A percentile compares a stretch with the other conserved stretches of the same genome.
Conservation (phyloP, 2,797 vertebrate species). For the Rhabdophis nuchalis region DNA sequence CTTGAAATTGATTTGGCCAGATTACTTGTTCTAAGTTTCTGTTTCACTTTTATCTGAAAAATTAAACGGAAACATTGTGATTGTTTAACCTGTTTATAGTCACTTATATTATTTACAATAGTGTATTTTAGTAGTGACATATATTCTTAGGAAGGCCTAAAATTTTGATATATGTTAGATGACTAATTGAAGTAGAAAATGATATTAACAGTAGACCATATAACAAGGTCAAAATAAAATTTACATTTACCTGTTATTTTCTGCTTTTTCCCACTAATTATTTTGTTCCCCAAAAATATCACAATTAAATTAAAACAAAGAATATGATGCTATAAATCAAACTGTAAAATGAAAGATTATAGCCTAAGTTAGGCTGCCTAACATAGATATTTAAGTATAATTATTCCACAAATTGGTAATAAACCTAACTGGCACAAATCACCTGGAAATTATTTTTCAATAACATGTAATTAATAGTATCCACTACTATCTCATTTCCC, state of each 20-base stretch:
- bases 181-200: neutral
- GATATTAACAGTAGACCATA: neutral
- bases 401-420: neutral
- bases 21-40: neutral
- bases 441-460: neutral
- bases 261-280: neutral
- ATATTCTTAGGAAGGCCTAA: neutral
- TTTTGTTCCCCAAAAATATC: neutral
- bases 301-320: neutral
- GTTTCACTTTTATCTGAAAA: neutral
- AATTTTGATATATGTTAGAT: neutral
- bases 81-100: neutral
- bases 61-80: neutral
- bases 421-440: neutral
- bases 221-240: neutral
- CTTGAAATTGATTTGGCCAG: neutral
- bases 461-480: constrained; percentile 4
- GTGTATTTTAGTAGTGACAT: neutral
- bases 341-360: neutral
- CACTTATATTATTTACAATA: neutral
- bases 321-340: neutral
- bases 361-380: too few relatives aligned
- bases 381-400: neutral
- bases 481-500: constrained; percentile 2
- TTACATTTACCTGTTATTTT: neutral